Base-by-base conservation (phyloP, 2,797 vertebrate genomes). In the Rachycentron canadum region DNA sequence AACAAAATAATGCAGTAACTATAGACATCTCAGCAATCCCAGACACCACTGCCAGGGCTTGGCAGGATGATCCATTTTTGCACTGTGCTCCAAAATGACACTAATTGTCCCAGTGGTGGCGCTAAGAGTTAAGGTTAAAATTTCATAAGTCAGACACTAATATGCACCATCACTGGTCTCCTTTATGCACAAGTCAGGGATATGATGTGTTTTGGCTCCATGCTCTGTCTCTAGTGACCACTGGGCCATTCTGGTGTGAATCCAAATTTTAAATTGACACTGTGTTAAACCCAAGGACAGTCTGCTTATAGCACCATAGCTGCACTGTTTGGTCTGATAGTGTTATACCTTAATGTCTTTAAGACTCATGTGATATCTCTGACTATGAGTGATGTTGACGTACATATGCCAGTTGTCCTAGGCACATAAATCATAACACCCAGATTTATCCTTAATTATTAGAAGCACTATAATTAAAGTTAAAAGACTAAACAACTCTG, bases 61-160 rank as follows among this genome's bases (percentile, higher is more conserved):
- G 49, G 38, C 64, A 59, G 26, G 25, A n/a, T 49, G 25, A 82
- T 84, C 49, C 21, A 62, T 78, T 71, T 69, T 80, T 55, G 38
- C 13, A 38, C 12, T 43, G n/a, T 3, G 62, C 71, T 77, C 49
- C 57, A 75, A 73, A 69, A 70, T 65, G 45, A 75, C 43, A 55
- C 53, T 83, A 73, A 81, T 79, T 81, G 75, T 69, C 63, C 70
- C 79, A 52, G 55, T 7, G 40, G 70, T 53, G 73, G 66, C 59
- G 64, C 71, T 57, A 61, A 47, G 59, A 79, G 41, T 73, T 52
- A 77, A 84, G 87, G 81, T 80, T 76, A 83, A 85, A 65, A 72
- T 75, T 76, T 59, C 28, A 81, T 84, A 73, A 79, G 38, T 60
- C 69, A 55, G 40, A 80, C 56, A 62, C 69, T 75, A 72, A 79